Evolutionary conservation across 2,797 vertebrate genomes (phyloP).

Genomic region (Anniella stebbinsi): DNA sequence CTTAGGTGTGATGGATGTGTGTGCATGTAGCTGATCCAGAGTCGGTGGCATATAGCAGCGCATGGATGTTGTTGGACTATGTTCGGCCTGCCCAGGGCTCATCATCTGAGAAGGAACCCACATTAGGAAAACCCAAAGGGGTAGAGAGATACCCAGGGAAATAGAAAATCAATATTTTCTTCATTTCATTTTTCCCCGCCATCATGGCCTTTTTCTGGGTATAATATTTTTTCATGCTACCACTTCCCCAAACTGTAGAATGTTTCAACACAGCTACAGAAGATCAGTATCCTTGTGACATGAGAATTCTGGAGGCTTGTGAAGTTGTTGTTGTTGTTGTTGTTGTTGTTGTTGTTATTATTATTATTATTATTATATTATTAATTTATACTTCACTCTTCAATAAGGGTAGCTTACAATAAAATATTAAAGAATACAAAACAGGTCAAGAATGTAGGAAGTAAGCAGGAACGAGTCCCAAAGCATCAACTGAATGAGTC

Average conservation of each 20-base stretch:
- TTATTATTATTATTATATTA: too few species aligned
- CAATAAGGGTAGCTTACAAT: not conserved
- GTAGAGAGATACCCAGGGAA: not conserved
- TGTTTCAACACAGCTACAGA: not conserved
- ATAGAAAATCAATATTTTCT: not conserved
- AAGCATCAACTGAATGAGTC: not conserved
- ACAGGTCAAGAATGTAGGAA: not conserved
- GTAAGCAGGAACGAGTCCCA: not conserved
- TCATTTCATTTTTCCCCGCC: not conserved
- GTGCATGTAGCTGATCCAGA: not conserved
- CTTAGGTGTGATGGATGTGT: constrained; percentile 21
- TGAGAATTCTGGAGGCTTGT: not conserved
- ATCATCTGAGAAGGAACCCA: not conserved
- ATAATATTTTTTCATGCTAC: not conserved
- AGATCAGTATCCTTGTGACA: not conserved
- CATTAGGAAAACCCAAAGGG: too few species aligned
- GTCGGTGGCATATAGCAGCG: not conserved
- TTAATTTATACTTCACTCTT: not conserved
- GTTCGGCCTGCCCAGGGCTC: not conserved
- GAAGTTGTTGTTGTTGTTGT: not conserved
- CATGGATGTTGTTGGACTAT: not conserved
- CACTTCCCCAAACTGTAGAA: not conserved
- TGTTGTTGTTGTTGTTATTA: too few species aligned
- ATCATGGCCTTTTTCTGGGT: not conserved
- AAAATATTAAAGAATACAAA: not conserved